Base-by-base conservation (phyloP, 2,888 invertebrate species). In the Tachina grossa region DNA sequence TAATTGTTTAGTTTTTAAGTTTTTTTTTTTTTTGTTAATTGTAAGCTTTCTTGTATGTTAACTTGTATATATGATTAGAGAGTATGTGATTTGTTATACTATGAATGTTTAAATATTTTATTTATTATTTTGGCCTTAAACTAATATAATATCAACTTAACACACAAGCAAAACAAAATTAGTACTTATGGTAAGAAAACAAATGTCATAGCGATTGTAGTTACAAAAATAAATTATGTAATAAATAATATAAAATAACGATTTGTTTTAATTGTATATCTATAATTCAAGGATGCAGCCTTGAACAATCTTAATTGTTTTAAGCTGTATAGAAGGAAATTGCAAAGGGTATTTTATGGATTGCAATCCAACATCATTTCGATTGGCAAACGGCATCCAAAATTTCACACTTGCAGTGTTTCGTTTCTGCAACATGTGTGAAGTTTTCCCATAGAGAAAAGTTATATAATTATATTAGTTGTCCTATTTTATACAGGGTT, bases 31-130 rank as follows among this genome's bases (percentile, higher is more conserved):
- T 72, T 43, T 47, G 63, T 82, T 72, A 57, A 49, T 59, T 68
- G 11, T 80, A 76, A 80, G 79, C 57, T 76, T 66, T 69, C 65
- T 83, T 77, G 75, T 85, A 66, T 71, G 53, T 81, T 59, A 57
- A 68, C 19, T 43, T 69, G 47, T 78, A 74, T 66, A 69, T 69
- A 69, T 39, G 51, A 59, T 79, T 82, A 83, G 59, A 76, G 11
- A 72, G 72, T 85, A 83, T 83, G 83, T 85, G 85, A 85, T 85
- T 83, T 85, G 79, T 85, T 83, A 66, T 80, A 85, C 66, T 80
- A 75, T 71, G 39, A 63, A 75, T 75, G 75, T 22, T 68, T 66
- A 39, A 65, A 41, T 31, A 68, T n/a, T 9, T 39, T 61, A 76
- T 85, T 83, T 80, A 76, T 83, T 80, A 76, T 85, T 82, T 80